A percentile compares a stretch with the other conserved stretches of the same genome.
Evolutionary conservation across 2,797 vertebrate genomes (phyloP).

Genomic region (Coregonus suidteri): DNA sequence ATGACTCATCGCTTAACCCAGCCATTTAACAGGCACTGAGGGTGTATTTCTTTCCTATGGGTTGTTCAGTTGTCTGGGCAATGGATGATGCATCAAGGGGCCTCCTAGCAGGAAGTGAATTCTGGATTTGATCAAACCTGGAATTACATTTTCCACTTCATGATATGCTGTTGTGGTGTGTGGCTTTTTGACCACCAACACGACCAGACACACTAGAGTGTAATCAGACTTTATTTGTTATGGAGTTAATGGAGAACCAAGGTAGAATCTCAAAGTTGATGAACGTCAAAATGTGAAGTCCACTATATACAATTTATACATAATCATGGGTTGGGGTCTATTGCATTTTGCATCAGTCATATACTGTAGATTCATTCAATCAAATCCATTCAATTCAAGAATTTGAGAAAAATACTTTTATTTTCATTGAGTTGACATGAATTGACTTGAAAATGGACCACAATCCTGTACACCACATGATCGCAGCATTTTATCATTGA

Average conservation of each 20-base stretch:
- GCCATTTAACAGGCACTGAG: conserved; percentile 37
- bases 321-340: neutral
- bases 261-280: neutral
- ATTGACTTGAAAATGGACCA: neutral
- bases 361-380: neutral
- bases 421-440: neutral
- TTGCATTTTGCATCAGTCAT: neutral
- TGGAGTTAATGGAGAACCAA: neutral
- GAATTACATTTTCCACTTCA: conserved; percentile 2
- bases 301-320: neutral
- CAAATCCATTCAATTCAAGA: neutral
- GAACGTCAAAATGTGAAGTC: neutral
- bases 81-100: conserved; percentile 42
- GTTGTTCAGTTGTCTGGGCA: conserved; percentile 47
- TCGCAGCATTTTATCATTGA: neutral
- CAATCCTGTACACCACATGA: neutral
- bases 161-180: neutral
- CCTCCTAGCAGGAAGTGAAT: conserved; percentile 7
- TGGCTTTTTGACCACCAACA: neutral
- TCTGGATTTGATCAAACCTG: neutral
- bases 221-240: neutral
- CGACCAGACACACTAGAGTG: neutral
- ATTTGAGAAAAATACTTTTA: neutral
- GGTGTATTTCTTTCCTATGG: conserved; percentile 51
- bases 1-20: conserved; percentile 62